Evolutionary conservation across 37 sponge, comb jelly and placozoan species (phyloP).

Genomic region (Ephydatia muelleri): DNA sequence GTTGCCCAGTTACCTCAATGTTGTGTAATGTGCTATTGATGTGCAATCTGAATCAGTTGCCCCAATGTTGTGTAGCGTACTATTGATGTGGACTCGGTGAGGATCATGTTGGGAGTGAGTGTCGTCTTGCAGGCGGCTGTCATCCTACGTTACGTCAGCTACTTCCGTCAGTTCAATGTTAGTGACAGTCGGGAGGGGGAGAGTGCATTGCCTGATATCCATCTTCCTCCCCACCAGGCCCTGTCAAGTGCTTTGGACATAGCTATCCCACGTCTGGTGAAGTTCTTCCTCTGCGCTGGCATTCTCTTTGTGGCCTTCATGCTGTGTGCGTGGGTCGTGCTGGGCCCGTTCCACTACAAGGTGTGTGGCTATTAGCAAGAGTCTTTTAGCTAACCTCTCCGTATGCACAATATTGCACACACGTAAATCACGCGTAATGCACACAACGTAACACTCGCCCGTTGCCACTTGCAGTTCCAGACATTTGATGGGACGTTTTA

Average conservation of each 20-base stretch:
- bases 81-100: conserved; percentile 1
- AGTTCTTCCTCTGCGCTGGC: conserved; percentile 52
- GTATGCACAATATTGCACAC: not conserved
- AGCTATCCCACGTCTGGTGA: conserved; percentile 46
- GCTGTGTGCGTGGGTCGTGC: conserved; percentile 44
- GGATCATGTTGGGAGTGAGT: conserved; percentile 48
- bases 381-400: too few species aligned
- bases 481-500: conserved; percentile 21
- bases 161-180: conserved; percentile 59
- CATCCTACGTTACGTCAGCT: conserved; percentile 50
- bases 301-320: conserved; percentile 52
- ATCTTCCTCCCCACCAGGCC: not conserved
- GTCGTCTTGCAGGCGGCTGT: conserved; percentile 34
- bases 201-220: too few species aligned
- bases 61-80: too few species aligned
- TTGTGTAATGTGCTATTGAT: too few species aligned
- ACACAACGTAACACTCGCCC: not conserved
- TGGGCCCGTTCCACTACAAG: conserved; percentile 42
- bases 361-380: too few species aligned
- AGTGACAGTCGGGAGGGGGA: not conserved
- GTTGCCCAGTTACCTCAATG: too few species aligned
- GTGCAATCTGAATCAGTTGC: too few species aligned
- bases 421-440: not conserved
- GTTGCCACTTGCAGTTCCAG: conserved; percentile 10
- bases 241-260: conserved; percentile 4